Evolutionary conservation across 1,140 invertebrate species (phyloP), one percentile per base, ranked within the genome.

Genomic region (Pectinophora gossypiella): DNA sequence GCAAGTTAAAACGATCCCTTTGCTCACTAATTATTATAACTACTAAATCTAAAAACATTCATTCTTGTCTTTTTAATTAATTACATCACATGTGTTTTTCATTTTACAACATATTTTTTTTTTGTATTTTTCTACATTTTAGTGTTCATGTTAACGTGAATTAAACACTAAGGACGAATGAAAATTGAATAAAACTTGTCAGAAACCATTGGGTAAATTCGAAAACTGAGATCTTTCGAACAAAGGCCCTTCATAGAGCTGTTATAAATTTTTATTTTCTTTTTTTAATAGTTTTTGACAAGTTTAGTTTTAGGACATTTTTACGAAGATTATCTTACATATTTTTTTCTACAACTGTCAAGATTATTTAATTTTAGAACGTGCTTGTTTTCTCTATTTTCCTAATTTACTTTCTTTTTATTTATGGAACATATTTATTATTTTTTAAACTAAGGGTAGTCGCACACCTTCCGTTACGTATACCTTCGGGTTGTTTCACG

Each of bases 1-100:
- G n/a, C 3, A 38, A 15, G 3, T n/a, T 6, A 38, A 38, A 38
- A 15, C 4, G 9, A 3, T 5, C 13, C 5, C 3, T 6, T 38
- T 38, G 3, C 4, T 38, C 13, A 38, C 4, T 32, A 40, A 16
- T 40, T 13, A 40, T 16, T 16, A 15, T 40, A 7, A 40, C n/a
- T 7, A 40, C 36, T 40, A 40, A 40, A 40, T 27, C 12, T n/a
- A n/a, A n/a, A n/a, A n/a, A 27, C 36, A 40, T 40, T 40, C 36
- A 40, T 13, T 15, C 36, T 40, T 40, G 36, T 40, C 36, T 40
- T 40, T 40, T 40, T 13, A 7, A 13, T n/a, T 40, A 12, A 40
- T 18, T 13, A 40, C 36, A 40, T 40, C 36, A 40, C 36, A 40
- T 40, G n/a, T 40, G n/a, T 15, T 40, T 16, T 15, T 13, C 16